Percentiles rank a stretch among this genome's conserved stretches.
Evolutionary conservation across 2,888 invertebrate species (phyloP).

Genomic region (Sylvicola fuscatus): DNA sequence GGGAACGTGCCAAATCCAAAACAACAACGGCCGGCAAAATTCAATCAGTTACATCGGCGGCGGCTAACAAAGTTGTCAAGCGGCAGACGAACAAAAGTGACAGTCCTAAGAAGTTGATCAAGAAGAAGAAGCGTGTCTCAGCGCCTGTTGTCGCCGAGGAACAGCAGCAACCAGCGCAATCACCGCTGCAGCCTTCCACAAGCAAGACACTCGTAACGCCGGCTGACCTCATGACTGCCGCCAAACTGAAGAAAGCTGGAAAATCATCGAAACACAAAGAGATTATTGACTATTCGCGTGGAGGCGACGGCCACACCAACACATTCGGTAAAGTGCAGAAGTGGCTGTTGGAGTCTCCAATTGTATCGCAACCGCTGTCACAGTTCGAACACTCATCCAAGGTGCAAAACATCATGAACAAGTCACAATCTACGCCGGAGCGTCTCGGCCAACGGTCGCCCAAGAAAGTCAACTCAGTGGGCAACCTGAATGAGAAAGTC

Average conservation of each 20-base stretch:
- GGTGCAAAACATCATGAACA: constrained; percentile 35
- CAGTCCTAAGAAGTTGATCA: constrained; percentile 20
- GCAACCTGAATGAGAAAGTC: constrained; percentile 49
- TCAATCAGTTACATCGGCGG: constrained; percentile 11
- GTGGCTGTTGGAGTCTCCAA: constrained; percentile 58
- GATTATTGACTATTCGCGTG: constrained; percentile 49
- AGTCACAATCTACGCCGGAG: constrained; percentile 69
- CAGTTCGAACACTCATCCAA: constrained; percentile 25
- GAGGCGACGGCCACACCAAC: constrained; percentile 24
- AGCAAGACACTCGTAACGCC: too few species aligned
- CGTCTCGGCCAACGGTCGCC: constrained; percentile 41
- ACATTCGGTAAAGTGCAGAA: constrained; percentile 61
- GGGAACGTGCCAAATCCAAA: constrained; percentile 15
- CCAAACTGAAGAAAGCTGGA: constrained; percentile 24
- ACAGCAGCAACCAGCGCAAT: constrained; percentile 24
- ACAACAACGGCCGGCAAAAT: constrained; percentile 4
- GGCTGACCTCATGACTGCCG: constrained; percentile 15
- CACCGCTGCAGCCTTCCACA: too few species aligned
- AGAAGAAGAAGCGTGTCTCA: constrained; percentile 26
- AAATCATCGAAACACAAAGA: constrained; percentile 34
- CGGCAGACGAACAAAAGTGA: constrained; percentile 8
- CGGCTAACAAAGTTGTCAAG: constrained; percentile 13
- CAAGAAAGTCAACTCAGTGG: constrained; percentile 46
- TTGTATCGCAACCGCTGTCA: constrained; percentile 21
- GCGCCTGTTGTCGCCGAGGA: constrained; percentile 31